Evolutionary conservation across 2,797 vertebrate genomes (phyloP).

Genomic region (Dendrocincla fuliginosa): DNA sequence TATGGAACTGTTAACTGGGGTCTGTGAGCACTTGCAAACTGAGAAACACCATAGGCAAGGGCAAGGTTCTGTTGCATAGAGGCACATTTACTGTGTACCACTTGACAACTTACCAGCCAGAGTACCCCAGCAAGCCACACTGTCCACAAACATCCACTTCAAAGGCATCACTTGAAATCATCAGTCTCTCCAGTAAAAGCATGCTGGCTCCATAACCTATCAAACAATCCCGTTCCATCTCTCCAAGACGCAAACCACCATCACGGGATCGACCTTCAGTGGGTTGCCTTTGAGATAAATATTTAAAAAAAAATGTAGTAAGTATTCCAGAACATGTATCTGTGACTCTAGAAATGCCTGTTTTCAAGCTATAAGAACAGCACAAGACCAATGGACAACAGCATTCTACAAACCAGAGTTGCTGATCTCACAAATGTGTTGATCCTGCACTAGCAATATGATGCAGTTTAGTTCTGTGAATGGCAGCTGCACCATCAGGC

Average conservation of each 20-base stretch:
- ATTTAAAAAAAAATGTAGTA: not conserved
- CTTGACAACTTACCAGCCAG: conserved; percentile 88
- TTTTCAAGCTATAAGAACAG: not conserved
- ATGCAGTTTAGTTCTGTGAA: not conserved
- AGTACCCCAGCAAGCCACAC: conserved; percentile 96
- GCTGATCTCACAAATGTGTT: not conserved
- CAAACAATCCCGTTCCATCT: conserved; percentile 98
- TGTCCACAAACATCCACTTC: conserved; percentile 98
- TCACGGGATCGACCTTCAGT: conserved; percentile 97
- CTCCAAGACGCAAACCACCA: conserved; percentile 94
- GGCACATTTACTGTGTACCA: not conserved
- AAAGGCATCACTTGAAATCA: conserved; percentile 99
- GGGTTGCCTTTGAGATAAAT: conserved; percentile 85
- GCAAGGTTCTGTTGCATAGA: not conserved
- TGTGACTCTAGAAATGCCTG: not conserved
- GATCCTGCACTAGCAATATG: not conserved
- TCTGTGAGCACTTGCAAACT: not conserved
- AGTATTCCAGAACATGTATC: not conserved
- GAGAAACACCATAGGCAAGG: not conserved
- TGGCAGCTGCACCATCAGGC: not conserved
- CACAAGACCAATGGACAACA: not conserved
- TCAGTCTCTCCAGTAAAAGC: conserved; percentile 94
- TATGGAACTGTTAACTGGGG: not conserved
- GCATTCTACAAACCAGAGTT: not conserved
- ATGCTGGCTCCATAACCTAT: conserved; percentile 99